Evolutionary conservation across 2,113 vertebrate species (phyloP), one percentile per base, ranked within the genome.

Genomic region (Trichechus manatus): DNA sequence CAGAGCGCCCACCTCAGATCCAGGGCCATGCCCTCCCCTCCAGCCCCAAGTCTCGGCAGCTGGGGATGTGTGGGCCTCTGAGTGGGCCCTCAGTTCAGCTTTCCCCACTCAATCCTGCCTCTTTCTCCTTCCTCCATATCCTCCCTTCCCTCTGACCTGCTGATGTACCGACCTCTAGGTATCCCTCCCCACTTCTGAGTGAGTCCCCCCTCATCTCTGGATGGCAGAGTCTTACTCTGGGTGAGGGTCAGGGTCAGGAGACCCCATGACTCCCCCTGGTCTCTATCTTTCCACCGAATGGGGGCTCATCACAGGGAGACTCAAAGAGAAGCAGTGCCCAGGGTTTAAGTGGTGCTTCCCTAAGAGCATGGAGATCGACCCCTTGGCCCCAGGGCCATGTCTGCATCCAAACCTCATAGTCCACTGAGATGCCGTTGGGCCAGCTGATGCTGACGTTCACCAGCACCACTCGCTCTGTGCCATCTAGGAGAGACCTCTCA

Each of bases 391-490:
- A 11, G 63, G 0, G 25, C n/a, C 0, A 0, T 0, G 82, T 0
- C 1, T 22, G 31, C 8, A 1, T 5, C 0, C 98, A 42, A 97
- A 99, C 99, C 99, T 99, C 98, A 0, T 99, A 99, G 98, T 99
- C 99, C 0, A 99, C 99, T 0, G 99, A 99, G 89, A 99, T 99
- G 39, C 99, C 99, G 0, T 99, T 99, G 94, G 99, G 99, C 99
- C 99, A 99, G 82, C 99, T 99, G 98, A 99, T 99, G 98, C 99
- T 99, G 95, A 98, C 97, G 0, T 99, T 99, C 53, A 99, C 99
- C 92, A 99, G 96, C 84, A 99, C 99, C 96, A 99, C 94, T 33
- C 99, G 98, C 96, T 99, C 99, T 0, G 99, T 98, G 36, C 99
- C 99, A 0, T 99, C 99, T 83, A 99, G 98, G 50, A 99, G 99